A percentile compares a stretch with the other conserved stretches of the same genome.
Conservation (phyloP, 2,888 invertebrate genomes). For the Mesochorus sp. region DNA sequence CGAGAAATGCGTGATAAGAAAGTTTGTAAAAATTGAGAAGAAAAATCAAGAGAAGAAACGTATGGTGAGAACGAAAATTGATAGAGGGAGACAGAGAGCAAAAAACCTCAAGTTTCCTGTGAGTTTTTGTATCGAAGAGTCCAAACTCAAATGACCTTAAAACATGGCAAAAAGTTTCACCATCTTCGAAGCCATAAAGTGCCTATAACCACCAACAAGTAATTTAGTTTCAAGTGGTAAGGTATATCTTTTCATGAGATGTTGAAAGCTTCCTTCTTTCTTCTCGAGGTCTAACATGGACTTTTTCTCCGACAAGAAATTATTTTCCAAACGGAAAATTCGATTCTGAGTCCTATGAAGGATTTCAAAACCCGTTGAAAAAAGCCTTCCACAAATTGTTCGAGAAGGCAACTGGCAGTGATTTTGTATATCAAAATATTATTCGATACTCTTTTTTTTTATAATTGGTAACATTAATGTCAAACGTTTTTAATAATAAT, state of each 20-base stretch:
- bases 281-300: slow-evolving; percentile 16
- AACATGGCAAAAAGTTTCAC: slow-evolving; percentile 52
- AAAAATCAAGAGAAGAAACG: not conserved
- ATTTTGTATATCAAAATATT: too few species aligned
- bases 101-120: slow-evolving; percentile 32
- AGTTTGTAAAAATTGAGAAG: slow-evolving; percentile 20
- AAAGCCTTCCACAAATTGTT: not conserved
- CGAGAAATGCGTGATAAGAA: not conserved
- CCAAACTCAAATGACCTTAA: slow-evolving; percentile 32
- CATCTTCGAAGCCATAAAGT: slow-evolving; percentile 54
- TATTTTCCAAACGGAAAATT: too few species aligned
- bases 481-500: too few species aligned
- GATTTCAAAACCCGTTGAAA: not conserved
- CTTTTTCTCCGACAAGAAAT: slow-evolving; percentile 21
- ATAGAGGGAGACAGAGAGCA: slow-evolving; percentile 19
- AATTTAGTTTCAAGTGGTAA: slow-evolving; percentile 61
- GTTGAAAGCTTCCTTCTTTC: slow-evolving; percentile 36
- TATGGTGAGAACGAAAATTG: not conserved
- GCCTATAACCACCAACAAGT: slow-evolving; percentile 42
- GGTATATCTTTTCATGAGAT: slow-evolving; percentile 32
- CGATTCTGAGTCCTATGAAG: too few species aligned
- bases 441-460: too few species aligned
- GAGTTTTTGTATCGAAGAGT: slow-evolving; percentile 53
- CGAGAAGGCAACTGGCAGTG: not conserved
- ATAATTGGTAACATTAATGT: too few species aligned